Conservation (phyloP, 2,888 invertebrate species). For the Cephus runcator region DNA sequence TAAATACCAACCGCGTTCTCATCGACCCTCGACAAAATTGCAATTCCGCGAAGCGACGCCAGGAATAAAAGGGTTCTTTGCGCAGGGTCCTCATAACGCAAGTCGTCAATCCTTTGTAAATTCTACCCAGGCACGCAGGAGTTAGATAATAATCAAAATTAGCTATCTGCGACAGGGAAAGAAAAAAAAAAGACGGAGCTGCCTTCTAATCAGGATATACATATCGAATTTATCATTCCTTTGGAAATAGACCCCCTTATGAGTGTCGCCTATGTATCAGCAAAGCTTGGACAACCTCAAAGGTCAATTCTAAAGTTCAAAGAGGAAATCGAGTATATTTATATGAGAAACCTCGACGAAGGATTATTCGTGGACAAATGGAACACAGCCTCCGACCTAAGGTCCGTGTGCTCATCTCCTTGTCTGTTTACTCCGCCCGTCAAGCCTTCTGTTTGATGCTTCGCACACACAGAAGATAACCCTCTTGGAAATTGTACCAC, state of each 20-base stretch:
- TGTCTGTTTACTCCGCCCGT: conserved; percentile 4
- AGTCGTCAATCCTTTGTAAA: neutral
- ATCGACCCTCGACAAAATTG: neutral
- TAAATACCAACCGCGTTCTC: neutral
- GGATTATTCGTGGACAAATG: conserved; percentile 24
- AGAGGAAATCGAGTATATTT: neutral
- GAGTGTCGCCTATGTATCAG: neutral
- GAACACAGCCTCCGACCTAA: conserved; percentile 15
- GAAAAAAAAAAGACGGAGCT: neutral
- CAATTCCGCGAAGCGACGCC: neutral
- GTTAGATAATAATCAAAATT: neutral
- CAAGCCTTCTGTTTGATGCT: neutral
- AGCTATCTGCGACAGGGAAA: neutral
- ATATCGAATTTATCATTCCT: neutral
- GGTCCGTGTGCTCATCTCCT: neutral
- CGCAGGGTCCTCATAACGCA: neutral
- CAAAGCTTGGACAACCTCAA: conserved; percentile 17
- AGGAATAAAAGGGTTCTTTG: neutral
- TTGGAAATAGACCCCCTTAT: neutral
- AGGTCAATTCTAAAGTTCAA: conserved; percentile 19
- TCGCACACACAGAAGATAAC: neutral
- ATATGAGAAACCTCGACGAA: neutral
- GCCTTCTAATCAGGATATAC: neutral
- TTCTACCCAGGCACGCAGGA: neutral
- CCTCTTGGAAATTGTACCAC: neutral